Evolutionary conservation across 2,888 invertebrate genomes (phyloP), one percentile per base, ranked within the genome.

Genomic region (Heliconius cydno): DNA sequence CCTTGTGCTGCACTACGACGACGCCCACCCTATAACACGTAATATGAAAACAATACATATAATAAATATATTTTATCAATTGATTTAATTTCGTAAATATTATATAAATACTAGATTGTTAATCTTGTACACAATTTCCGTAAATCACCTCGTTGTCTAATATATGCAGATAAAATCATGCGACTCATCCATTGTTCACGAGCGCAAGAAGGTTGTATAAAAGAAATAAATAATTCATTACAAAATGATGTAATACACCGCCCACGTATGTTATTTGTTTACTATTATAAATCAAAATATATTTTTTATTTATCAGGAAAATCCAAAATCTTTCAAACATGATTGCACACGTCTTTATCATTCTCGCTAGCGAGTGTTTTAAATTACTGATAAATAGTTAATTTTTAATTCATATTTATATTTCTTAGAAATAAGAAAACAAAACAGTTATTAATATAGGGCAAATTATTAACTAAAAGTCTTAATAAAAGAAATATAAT

Each of bases 171-270:
- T 91, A 90, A 86, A 88, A 92, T 92, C 90, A 87, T 86, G 28
- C 68, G 79, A 83, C 88, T 87, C 88, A 85, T 87, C 88, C 86
- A 91, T 93, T 93, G 93, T 93, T 91, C 88, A 90, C 88, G 89
- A 89, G 86, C 81, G 81, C 83, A 82, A 83, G 82, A 83, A 85
- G 87, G 86, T 90, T 86, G 86, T 90, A 89, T 89, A 92, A 91
- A 84, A 79, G 82, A 85, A 84, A 90, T 92, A 89, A 90, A 91
- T 92, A 87, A 91, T 91, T 92, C 89, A 92, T 92, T 88, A 87
- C 85, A 82, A 84, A 82, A 73, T 84, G 82, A 84, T 83, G 83
- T 82, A 84, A 78, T 82, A 60, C 76, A 78, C 80, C 81, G 76
- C 83, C 83, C 75, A 83, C 84, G 46, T 75, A 75, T 66, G 41